Conservation (phyloP, 2,797 vertebrate species). For the Delichon dasypus region DNA sequence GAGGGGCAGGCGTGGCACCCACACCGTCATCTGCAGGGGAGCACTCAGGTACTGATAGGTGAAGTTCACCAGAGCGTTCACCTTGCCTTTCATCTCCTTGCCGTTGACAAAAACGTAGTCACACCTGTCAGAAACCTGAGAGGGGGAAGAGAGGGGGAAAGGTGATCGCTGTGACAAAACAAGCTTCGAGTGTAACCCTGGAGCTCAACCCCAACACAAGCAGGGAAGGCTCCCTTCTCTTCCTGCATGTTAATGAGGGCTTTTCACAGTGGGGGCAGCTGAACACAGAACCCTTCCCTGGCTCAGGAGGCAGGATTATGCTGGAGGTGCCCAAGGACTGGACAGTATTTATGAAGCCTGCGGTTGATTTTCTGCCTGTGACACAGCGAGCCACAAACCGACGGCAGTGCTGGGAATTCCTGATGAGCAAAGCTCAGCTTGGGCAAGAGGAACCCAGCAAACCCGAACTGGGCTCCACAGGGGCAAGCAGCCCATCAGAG, state of each 20-base stretch:
- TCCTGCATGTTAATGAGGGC: neutral
- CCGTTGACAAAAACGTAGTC: slow-evolving; percentile 93
- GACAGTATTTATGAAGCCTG: neutral
- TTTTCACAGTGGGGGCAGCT: neutral
- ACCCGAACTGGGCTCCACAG: neutral
- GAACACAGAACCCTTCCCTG: neutral
- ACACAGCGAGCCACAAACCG: neutral
- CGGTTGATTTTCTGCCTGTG: neutral
- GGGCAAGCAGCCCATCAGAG: neutral
- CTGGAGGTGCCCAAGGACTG: neutral
- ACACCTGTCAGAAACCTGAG: slow-evolving; percentile 89
- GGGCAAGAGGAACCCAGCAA: neutral
- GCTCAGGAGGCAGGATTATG: neutral
- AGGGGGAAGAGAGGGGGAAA: neutral
- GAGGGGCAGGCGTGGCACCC: slow-evolving; percentile 90
- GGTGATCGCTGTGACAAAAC: neutral
- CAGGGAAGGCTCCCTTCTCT: neutral
- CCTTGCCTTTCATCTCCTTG: slow-evolving; percentile 88
- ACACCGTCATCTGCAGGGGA: slow-evolving; percentile 87
- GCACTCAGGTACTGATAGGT: slow-evolving; percentile 89
- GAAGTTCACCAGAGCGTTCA: slow-evolving; percentile 85
- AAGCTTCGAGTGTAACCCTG: neutral
- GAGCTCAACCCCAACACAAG: neutral
- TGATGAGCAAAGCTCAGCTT: neutral
- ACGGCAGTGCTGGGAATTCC: neutral